Conservation (phyloP, 2,888 invertebrate species). For the Digitonthophagus gazella region DNA sequence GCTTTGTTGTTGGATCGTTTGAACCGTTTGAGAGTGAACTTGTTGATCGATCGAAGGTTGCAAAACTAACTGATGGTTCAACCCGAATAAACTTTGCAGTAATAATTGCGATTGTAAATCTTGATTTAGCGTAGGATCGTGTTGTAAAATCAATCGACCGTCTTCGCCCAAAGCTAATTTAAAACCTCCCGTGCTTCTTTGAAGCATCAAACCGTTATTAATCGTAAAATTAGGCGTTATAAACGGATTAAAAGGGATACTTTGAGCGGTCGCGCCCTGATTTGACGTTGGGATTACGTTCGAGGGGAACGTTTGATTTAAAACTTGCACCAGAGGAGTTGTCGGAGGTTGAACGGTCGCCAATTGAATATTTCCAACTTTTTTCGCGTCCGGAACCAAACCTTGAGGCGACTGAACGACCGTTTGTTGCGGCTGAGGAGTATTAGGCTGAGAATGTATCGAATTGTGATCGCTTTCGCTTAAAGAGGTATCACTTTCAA, state of each 20-base stretch:
- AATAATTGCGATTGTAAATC: slow-evolving; percentile 52
- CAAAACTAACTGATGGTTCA: slow-evolving; percentile 46
- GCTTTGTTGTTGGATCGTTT: slow-evolving; percentile 51
- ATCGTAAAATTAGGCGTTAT: slow-evolving; percentile 49
- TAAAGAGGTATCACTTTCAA: slow-evolving; percentile 50
- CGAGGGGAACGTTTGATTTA: slow-evolving; percentile 50
- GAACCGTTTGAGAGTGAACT: slow-evolving; percentile 49
- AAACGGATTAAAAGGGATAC: slow-evolving; percentile 46
- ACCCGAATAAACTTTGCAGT: slow-evolving; percentile 49
- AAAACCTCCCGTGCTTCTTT: slow-evolving; percentile 60
- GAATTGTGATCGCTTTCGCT: slow-evolving; percentile 47
- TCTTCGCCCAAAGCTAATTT: slow-evolving; percentile 67
- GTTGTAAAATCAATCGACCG: slow-evolving; percentile 64
- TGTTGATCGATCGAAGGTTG: slow-evolving; percentile 51
- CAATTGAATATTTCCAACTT: slow-evolving; percentile 48
- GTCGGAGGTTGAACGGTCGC: slow-evolving; percentile 46
- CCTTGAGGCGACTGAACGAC: slow-evolving; percentile 25
- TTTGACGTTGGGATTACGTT: slow-evolving; percentile 42
- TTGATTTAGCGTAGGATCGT: slow-evolving; percentile 60
- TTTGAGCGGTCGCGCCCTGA: slow-evolving; percentile 36
- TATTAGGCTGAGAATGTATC: slow-evolving; percentile 44
- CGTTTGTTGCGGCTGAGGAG: slow-evolving; percentile 35
- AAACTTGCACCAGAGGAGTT: slow-evolving; percentile 48
- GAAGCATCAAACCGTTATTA: slow-evolving; percentile 54
- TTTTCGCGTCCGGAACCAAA: slow-evolving; percentile 35